Evolutionary conservation across 2,888 invertebrate species (phyloP), one percentile per base, ranked within the genome.

Genomic region (Ectemnius continuus): DNA sequence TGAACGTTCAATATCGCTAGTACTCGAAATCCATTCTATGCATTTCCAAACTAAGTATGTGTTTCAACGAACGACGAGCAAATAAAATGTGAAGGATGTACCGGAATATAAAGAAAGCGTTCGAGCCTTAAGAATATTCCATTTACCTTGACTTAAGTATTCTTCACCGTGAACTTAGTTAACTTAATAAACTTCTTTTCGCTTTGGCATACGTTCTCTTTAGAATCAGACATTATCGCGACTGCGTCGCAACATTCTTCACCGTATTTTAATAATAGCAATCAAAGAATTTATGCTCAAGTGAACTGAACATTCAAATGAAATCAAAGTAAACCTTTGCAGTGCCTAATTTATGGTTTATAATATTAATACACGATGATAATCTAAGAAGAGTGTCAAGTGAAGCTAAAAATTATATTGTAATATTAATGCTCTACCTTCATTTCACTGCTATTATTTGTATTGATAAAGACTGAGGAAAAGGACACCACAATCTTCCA

Each of bases 181-280:
- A 82, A 81, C 62, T 78, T 85, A 85, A 84, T 83, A 81, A 85
- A 83, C 85, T 80, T 80, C 81, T 69, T 84, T 84, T 84, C 79
- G 75, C 79, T 79, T 85, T 82, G 80, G 76, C 78, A 80, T 79
- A 82, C 72, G 78, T 83, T 83, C 80, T 85, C 79, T 85, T 85
- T 80, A 81, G 78, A 80, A 83, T 79, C 85, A 84, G 81, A 81
- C 81, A 79, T 83, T 78, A 84, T 79, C 79, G 77, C 81, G 80
- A 85, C 78, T 83, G 73, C 65, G 79, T 84, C 80, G 81, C 85
- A 86, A 87, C 82, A 85, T 85, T 86, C 83, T 79, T 83, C 85
- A 76, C 79, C 66, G 82, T 76, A 70, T 70, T 62, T 70, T 77
- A 79, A 61, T 79, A 67, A 75, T 71, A 46, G 57, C 67, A 75